phyloP scores from a whole-genome alignment of 2,797 vertebrate species.

The Eidolon dupreanum region DNA sequence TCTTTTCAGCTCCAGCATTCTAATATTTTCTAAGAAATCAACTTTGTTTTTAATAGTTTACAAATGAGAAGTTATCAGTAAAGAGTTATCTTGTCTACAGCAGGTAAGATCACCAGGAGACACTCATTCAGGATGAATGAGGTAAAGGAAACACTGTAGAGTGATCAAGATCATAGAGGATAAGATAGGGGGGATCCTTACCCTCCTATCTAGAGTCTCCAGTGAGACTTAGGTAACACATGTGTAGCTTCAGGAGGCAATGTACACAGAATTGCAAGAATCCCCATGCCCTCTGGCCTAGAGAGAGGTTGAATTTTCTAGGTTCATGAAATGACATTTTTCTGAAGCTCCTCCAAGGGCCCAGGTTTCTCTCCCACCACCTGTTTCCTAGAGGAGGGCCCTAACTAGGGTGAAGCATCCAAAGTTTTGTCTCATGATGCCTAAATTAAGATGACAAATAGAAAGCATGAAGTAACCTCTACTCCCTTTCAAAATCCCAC shows the following conservation, averaged over 20 bases:
- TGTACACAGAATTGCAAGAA: background rate
- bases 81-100: background rate
- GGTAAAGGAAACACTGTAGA: background rate
- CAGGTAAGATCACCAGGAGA: background rate
- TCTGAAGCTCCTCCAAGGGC: background rate
- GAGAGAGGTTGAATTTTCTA: background rate
- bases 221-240: background rate
- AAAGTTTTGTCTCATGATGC: background rate
- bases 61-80: background rate
- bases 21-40: slow-evolving; percentile 9
- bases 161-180: background rate
- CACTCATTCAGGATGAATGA: background rate
- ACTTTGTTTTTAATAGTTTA: slow-evolving; percentile 37
- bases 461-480: background rate
- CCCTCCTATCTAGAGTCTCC: background rate
- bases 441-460: background rate
- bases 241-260: background rate
- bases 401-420: background rate
- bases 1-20: background rate
- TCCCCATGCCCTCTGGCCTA: background rate
- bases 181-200: background rate
- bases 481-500: background rate
- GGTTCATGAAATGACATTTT: slow-evolving; percentile 8
- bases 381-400: background rate
- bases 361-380: background rate